Base-by-base conservation (phyloP, 2,888 invertebrate species). In the Labia minor region DNA sequence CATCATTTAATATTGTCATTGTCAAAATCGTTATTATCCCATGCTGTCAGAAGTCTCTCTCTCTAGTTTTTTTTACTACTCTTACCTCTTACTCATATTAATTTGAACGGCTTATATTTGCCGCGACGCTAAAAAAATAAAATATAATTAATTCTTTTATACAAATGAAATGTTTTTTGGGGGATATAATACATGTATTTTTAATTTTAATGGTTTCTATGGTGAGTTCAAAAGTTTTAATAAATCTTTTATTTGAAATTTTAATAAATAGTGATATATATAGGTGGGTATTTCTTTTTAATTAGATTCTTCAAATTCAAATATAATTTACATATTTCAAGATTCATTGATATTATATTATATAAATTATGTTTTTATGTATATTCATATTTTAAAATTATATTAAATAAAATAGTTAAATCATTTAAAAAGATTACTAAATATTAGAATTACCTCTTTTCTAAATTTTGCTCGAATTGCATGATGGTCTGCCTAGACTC, bases 401-500 rank as follows among this genome's bases (percentile, higher is more conserved):
- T 11, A 6, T 33, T 33, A 8, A 11, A 11, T 8, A 8, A 33
- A 33, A 8, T 33, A 33, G 6, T 33, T 33, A 33, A 6, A 33
- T 33, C 6, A 8, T 33, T 33, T 8, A 8, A 11, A 19, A 37
- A 63, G 20, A 21, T 62, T 61, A 37, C 49, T n/a, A 19, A 21
- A 62, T 64, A 65, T 62, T 16, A 65, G 67, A 72, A 76, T 81
- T 78, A 95, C 94, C 79, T 92, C 90, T 77, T 88, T 89, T 78
- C 97, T 91, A 81, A 93, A 94, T 80, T 95, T 95, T 1, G 95
- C 94, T 71, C 92, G 83, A 64, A 90, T 77, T 74, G 83, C 84
- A 74, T 92, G 86, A 76, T 86, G 90, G 75, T 88, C 89, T 0
- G 95, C 93, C 95, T 95, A 97, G 74, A 95, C 91, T 16, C 95